Evolutionary conservation across 1,140 invertebrate species (phyloP).

Genomic region (Zaprionus vittiger): DNA sequence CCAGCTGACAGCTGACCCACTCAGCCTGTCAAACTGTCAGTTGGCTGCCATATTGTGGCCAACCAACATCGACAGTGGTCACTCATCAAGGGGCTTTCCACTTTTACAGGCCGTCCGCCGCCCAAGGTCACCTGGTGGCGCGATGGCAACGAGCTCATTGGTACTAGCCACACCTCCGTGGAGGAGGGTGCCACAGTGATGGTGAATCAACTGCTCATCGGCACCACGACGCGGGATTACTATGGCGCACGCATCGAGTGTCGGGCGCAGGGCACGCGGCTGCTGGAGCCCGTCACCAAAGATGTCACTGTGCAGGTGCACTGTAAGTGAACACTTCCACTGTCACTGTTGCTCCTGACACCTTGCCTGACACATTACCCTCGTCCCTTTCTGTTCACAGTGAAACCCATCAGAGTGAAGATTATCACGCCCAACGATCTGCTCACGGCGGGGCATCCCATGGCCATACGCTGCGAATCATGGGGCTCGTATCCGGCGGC

Average conservation of each 20-base stretch:
- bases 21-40: conserved; percentile 45
- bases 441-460: conserved; percentile 87
- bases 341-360: neutral
- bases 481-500: conserved; percentile 90
- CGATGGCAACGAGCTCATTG: conserved; percentile 89
- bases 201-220: conserved; percentile 88
- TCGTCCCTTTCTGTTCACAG: conserved; percentile 80
- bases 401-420: conserved; percentile 89
- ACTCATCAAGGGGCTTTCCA: neutral
- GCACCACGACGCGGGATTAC: conserved; percentile 87
- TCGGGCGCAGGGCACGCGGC: conserved; percentile 88
- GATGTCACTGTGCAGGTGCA: conserved; percentile 88
- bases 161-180: conserved; percentile 87
- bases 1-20: conserved; percentile 28
- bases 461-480: conserved; percentile 88
- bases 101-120: conserved; percentile 87
- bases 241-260: conserved; percentile 88
- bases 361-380: too few species aligned
- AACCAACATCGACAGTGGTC: neutral
- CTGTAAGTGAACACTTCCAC: conserved; percentile 85
- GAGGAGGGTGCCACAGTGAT: conserved; percentile 86
- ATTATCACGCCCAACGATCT: conserved; percentile 87
- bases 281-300: conserved; percentile 85
- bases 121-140: conserved; percentile 93
- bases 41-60: conserved; percentile 33